These are phyloP conservation scores for Vannuccia rotundouncinata DNA, from an alignment of 2,888 invertebrate genomes.

Conservation along the genomic window DNA sequence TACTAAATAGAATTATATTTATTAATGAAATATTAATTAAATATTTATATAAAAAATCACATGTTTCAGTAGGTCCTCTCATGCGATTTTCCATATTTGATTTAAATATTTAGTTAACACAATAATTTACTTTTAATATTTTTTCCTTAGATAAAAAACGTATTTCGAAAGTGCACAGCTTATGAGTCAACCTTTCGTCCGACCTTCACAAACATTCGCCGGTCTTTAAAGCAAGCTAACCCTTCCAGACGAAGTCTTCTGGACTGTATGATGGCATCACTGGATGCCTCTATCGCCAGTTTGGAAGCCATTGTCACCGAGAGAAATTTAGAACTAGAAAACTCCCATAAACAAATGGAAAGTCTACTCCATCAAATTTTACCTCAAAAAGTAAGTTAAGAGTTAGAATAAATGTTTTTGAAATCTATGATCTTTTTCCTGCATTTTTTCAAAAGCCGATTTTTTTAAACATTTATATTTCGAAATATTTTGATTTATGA, in stretches of 20 bases:
- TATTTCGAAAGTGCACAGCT: slow-evolving; percentile 11
- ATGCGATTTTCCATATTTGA: no score
- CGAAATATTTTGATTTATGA: not conserved
- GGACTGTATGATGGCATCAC: slow-evolving; percentile 51
- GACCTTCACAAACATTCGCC: slow-evolving; percentile 45
- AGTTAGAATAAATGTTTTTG: not conserved
- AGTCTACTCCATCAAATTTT: slow-evolving; percentile 45
- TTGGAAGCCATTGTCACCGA: slow-evolving; percentile 48
- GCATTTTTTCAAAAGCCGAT: not conserved
- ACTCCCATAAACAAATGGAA: slow-evolving; percentile 45
- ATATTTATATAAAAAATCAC: no score
- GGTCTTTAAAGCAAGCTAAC: slow-evolving; percentile 44
- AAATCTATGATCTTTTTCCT: not conserved
- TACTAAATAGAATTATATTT: no score
- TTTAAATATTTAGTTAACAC: not conserved
- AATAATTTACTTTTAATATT: not conserved
- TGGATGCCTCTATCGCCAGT: slow-evolving; percentile 48
- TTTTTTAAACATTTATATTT: not conserved
- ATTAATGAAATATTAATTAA: no score
- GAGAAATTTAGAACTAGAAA: slow-evolving; percentile 44
- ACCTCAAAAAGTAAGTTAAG: slow-evolving; percentile 44
- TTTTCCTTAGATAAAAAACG: not conserved
- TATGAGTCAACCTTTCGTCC: slow-evolving; percentile 44
- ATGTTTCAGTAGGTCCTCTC: no score
- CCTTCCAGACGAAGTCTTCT: slow-evolving; percentile 47